Base-by-base conservation (phyloP, 2,888 invertebrate genomes). In the Watsonalla cultraria region DNA sequence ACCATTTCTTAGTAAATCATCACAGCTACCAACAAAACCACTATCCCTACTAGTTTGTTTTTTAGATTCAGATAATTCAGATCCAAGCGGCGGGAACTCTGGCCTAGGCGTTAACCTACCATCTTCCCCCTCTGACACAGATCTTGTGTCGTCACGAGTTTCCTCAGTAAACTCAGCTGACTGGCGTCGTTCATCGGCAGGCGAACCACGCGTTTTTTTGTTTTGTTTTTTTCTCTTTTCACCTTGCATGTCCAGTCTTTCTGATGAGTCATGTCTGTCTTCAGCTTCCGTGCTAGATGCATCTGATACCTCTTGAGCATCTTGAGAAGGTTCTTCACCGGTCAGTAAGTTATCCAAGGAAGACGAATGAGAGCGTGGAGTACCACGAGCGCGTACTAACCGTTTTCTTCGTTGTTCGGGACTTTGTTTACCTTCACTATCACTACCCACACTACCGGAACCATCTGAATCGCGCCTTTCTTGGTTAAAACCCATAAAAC, bases 11-110 rank as follows among this genome's bases (percentile, higher is more conserved):
- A 96, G 85, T 57, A 97, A 88, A 80, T 97, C 97, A 74, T 97
- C 97, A 72, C 96, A 96, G 77, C 96, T 96, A 6, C 97, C 97
- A 50, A 97, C 94, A 69, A 97, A 97, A 2, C 97, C 97, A 68
- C 96, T 96, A 79, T 97, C 97, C 57, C 97, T 92, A 74, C 96
- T 96, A 58, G 96, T 96, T 77, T 95, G 95, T 77, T 96, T 96
- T 68, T 94, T 94, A 55, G 94, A 93, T 76, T 92, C 92, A 35
- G 92, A 92, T 50, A 92, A 82, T 74, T 92, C 92, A 62, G 92
- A 92, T 64, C 92, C 91, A 55, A 91, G 82, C 49, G 91, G 89
- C 68, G 91, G 83, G 76, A 92, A 92, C 75, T 95, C 95, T 0
- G 94, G 94, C 66, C 94, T 93, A 4, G 95, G 94, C 6, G 95